Base-by-base conservation (phyloP, 2,888 invertebrate genomes). In the Nematopogon swammerdamellus region DNA sequence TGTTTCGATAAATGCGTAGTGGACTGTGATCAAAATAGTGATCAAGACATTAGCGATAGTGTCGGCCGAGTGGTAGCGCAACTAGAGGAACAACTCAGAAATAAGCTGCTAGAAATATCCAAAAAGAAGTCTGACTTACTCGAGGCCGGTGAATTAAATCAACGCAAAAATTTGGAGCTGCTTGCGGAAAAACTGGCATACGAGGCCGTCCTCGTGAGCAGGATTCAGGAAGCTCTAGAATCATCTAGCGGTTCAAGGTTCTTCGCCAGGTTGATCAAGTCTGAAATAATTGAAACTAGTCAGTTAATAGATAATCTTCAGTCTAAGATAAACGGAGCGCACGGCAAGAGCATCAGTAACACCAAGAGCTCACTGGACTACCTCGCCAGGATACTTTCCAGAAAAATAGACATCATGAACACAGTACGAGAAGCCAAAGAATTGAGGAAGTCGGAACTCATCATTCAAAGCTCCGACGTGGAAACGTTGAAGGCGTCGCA, bases 101-200 rank as follows among this genome's bases (percentile, higher is more conserved):
- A 80, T 14, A 91, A 91, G 67, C 72, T 91, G 50, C 73, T 80
- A 46, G 88, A 88, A 58, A 80, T 92, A 58, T 81, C 87, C 30
- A 84, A 84, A 58, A 86, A 84, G 60, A 84, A 88, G 60, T 83
- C 85, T 51, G 77, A 81, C 48, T 70, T 91, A 19, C 80, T 85
- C 55, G 85, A 87, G 60, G 82, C 83, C 11, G 87, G 87, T 50
- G 84, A 87, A 59, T 76, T 90, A 54, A 86, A 88, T 49, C 83
- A 83, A 51, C 81, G 83, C 46, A 85, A 85, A 55, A 86, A 85
- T 61, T 70, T 89, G 54, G 86, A 88, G 60, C 77, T 91, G 49
- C 70, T 91, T 50, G 91, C 91, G 1, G 91, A 92, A 67, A 87
- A 91, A 61, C 79, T 92, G 18, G 91, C 92, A 0, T 91, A 87